Evolutionary conservation across 2,113 vertebrate genomes (phyloP), one percentile per base, ranked within the genome.

Genomic region (Ariopsis seemanni): DNA sequence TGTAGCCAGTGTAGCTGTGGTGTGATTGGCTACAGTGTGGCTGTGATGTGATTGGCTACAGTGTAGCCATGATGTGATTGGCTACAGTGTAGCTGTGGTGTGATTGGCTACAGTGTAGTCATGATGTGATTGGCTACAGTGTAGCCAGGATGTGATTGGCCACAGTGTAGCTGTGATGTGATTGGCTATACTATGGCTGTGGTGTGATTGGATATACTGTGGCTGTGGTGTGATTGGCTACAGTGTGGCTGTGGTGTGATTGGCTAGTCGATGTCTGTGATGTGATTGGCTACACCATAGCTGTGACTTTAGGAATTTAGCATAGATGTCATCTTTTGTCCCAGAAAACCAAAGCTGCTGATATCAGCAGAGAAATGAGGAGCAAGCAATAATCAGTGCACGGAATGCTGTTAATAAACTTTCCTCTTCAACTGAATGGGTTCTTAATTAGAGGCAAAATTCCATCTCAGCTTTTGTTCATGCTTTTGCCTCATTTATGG

Each of bases 381-480:
- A 27, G 30, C 50, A 62, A 77, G 79, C 71, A 62, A 81, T 83
- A 85, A 84, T 50, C 52, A 87, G 12, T 30, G 1, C 17, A n/a
- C 7, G n/a, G 52, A 86, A 88, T 42, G 17, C 15, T 1, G 27
- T 58, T 60, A 60, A 60, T 60, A 7, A 60, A 20, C 55, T 22
- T 81, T 81, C 6, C n/a, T 81, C 55, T 27, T 79, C n/a, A 20
- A 57, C 55, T 57, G 22, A 53, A 57, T 55, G 77, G 57, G 77
- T 30, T 79, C 52, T 79, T 22, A 20, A 81, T 60, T 81, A 34
- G n/a, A 60, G 27, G 20, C 4, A 30, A 81, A 81, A 42, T 53
- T 10, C 55, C 27, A 34, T 81, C 27, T 14, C 53, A 27, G 78
- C 20, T 79, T 60, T 60, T 81, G 20, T 58, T 81, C 55, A 81